Base-by-base conservation (phyloP, 2,113 vertebrate genomes). In the Riparia riparia region DNA sequence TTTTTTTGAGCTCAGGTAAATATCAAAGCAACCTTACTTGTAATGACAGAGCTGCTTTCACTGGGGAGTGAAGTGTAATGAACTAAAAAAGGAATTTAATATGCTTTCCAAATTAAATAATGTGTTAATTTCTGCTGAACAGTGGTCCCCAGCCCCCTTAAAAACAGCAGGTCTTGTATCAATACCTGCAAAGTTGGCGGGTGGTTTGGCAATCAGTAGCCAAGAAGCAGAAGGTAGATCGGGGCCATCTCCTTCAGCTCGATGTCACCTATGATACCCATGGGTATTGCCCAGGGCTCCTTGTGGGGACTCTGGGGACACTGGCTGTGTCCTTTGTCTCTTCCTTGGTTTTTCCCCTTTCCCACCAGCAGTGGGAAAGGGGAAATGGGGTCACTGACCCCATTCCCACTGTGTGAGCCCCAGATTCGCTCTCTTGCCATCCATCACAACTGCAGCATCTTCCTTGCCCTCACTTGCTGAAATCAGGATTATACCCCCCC, bases 1-100 rank as follows among this genome's bases (percentile, higher is more conserved):
- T 96, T 95, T 91, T 89, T 95, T 92, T 82, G 86, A 96, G 87
- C 76, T 89, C 76, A 93, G 89, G 91, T 95, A 96, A 96, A 94
- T 94, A 96, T 95, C 82, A 95, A 93, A 96, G 93, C 65, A 80
- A 82, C 61, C 80, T 95, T 80, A 73, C 73, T 87, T 66, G 20
- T 82, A 97, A 94, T 90, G 86, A 90, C 79, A 90, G 92, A 91
- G 84, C 84, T 66, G 87, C 79, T 82, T 95, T 89, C 76, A 80
- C 79, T 45, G 72, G 85, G 78, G 88, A 96, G 56, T 63, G 47
- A 92, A 86, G 65, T 39, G 49, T 90, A 95, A 90, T 90, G 86
- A 93, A 76, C 72, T 90, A 71, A 94, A 95, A 97, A 96, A 81
- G 69, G 90, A 83, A 92, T 88, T 94, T 68, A 83, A 74, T 84